Percentiles rank a stretch among this genome's conserved stretches.
Conservation (phyloP, 2,113 vertebrate genomes). For the Cyprichromis sp. region DNA sequence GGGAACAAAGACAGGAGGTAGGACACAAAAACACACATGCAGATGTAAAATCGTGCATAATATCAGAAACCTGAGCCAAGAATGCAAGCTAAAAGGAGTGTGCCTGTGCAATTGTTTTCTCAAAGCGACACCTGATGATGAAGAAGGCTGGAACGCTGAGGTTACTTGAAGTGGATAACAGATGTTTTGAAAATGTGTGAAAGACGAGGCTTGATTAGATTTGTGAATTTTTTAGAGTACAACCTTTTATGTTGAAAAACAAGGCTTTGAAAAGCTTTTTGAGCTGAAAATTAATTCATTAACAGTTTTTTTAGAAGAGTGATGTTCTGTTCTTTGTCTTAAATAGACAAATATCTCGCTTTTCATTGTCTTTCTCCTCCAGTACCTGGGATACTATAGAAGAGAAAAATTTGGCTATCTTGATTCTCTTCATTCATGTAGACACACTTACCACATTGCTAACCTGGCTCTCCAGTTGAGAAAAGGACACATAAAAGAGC, state of each 20-base stretch:
- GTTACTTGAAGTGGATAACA: not conserved
- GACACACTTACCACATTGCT: slow-evolving; percentile 36
- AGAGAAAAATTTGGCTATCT: not conserved
- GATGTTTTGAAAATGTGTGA: slow-evolving; percentile 31
- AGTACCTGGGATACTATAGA: not conserved
- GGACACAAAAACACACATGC: not conserved
- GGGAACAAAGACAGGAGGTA: slow-evolving; percentile 95
- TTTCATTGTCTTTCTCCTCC: not conserved
- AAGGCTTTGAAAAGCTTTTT: not conserved
- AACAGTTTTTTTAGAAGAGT: not conserved
- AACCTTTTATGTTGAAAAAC: slow-evolving; percentile 15
- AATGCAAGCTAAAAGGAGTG: not conserved
- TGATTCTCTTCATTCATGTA: not conserved
- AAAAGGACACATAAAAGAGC: slow-evolving; percentile 55
- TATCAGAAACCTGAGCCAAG: not conserved
- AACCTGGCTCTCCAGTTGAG: slow-evolving; percentile 48
- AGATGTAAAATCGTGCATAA: not conserved
- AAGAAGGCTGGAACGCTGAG: not conserved
- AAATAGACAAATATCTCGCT: not conserved
- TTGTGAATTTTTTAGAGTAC: not conserved
- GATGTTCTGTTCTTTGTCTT: not conserved
- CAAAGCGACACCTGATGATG: slow-evolving; percentile 1
- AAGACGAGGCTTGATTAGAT: not conserved
- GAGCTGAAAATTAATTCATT: not conserved
- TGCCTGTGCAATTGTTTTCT: not conserved